Evolutionary conservation across 2,888 invertebrate genomes (phyloP), one percentile per base, ranked within the genome.

Genomic region (Miltochrista miniata): DNA sequence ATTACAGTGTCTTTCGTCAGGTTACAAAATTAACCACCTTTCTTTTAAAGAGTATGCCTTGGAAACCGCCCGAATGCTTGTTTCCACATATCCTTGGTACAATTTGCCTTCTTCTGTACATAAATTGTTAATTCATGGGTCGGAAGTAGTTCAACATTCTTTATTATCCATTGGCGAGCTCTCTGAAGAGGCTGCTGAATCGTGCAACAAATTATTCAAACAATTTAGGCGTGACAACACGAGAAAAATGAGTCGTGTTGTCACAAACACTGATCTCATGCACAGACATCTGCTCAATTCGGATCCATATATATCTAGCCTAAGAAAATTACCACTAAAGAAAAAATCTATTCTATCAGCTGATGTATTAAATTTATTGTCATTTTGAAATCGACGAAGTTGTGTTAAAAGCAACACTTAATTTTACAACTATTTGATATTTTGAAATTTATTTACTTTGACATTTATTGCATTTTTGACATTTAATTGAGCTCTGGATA

Each of bases 121-220:
- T 39, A 46, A 39, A 15, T n/a, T 46, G 18, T 46, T 46, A 33
- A 39, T 46, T n/a, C 39, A 46, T 13, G 46, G 46, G 8, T 46
- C 46, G 12, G 46, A 38, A 9, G 39, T 46, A 12, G 33, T 46
- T 31, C 40, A 47, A 34, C 18, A 47, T 47, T 7, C 29, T 31
- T 13, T 42, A 12, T 41, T 41, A 14, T 40, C 36, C 24, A 51
- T 42, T 34, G 51, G 51, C 29, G 42, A 46, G 33, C 13, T 46
- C 0, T 46, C 46, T 13, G 46, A 51, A 46, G 46, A 51, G 13
- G 46, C 46, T 29, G 43, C 42, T 2, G 46, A 51, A 46, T 46
- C 46, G 29, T 43, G 46, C 38, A 51, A 51, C 43, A 51, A 51
- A 46, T 37, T 46, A 33, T 34, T 51, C 37, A 51, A 46, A 34